Evolutionary conservation across 2,888 invertebrate genomes (phyloP).

Genomic region (Rugalucina vietnamica): DNA sequence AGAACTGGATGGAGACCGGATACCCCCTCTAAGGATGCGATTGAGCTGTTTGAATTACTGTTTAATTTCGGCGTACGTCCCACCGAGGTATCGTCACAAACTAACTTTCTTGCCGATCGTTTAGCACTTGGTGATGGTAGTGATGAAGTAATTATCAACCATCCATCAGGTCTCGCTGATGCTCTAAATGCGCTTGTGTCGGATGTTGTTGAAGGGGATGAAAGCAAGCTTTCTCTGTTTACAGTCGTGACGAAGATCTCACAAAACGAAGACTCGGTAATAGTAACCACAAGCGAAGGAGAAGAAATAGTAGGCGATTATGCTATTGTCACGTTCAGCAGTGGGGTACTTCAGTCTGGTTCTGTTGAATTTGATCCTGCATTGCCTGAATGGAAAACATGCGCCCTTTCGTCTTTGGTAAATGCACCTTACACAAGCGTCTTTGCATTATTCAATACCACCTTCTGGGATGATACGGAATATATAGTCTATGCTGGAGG

Average conservation of each 20-base stretch:
- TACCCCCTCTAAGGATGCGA: background rate
- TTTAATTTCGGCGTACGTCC: background rate
- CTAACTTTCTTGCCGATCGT: background rate
- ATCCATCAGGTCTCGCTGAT: background rate
- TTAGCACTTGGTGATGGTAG: background rate
- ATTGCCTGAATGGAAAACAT: background rate
- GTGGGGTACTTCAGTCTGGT: background rate
- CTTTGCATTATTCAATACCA: background rate
- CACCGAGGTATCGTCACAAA: background rate
- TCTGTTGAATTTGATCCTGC: background rate
- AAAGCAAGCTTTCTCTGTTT: background rate
- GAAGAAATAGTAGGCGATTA: background rate
- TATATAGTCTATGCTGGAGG: background rate
- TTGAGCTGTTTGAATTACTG: background rate
- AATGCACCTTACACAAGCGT: background rate
- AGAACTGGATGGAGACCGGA: background rate
- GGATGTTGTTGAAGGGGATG: background rate
- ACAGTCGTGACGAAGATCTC: background rate
- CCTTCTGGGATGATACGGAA: background rate
- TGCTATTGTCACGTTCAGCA: background rate
- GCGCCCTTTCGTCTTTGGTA: background rate
- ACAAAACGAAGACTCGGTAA: background rate
- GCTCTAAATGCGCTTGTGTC: background rate
- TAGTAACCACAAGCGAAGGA: background rate
- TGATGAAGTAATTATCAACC: background rate